Evolutionary conservation across 2,797 vertebrate species (phyloP), one percentile per base, ranked within the genome.

Genomic region (Erithacus rubecula): DNA sequence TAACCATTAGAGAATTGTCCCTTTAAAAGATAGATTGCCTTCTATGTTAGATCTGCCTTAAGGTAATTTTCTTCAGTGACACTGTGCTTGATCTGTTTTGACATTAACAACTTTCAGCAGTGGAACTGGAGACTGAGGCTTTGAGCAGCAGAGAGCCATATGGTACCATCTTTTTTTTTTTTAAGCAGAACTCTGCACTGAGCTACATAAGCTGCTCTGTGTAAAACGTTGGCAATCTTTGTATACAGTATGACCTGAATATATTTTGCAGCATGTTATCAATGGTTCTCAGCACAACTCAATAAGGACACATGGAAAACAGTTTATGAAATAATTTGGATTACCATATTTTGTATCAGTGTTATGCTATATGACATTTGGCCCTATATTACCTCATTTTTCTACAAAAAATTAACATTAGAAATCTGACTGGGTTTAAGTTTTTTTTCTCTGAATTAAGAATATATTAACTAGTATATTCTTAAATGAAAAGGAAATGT

Each of bases 51-150:
- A 53, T 60, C 32, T 63, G 58, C 79, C 34, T 83, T 56, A 76
- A 80, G 53, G 49, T 56, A 80, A 77, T 70, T 83, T 83, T 70
- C 60, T 81, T 71, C 60, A 85, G 56, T 65, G 85, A 56, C 44
- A 70, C 70, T 80, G 68, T 80, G 56, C 41, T 77, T 86, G 36
- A 93, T 90, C 32, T 80, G 9, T 91, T 95, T 80, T 91, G 68
- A 89, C 85, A 91, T 23, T 58, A 84, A 89, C 44, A 79, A 52
- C 64, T 95, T 89, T 58, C 49, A 85, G 16, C 47, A 91, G 30
- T 1, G 17, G 20, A 91, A 43, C 23, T n/a, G 64, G 36, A 65
- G 56, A 67, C 26, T 44, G 53, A 81, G 41, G 32, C 44, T 74
- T 52, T 70, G 32, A 77, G 32, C 44, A 83, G 56, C 49, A 52